Conservation (phyloP, 2,888 invertebrate genomes). For the Altica lythri region DNA sequence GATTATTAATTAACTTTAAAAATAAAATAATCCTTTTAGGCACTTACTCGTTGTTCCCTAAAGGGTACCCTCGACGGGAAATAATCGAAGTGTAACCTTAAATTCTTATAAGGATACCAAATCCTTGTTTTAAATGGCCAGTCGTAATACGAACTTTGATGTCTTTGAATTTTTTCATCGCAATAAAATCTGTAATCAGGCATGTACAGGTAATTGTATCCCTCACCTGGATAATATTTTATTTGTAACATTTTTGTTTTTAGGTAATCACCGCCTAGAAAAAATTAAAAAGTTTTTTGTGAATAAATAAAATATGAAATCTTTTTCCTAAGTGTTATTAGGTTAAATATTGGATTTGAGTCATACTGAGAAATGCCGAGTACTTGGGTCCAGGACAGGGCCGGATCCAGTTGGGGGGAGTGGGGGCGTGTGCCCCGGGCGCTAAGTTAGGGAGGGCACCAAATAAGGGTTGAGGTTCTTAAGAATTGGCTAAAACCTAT, state of each 20-base stretch:
- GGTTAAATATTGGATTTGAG: too few species aligned
- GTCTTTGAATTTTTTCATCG: slow-evolving; percentile 42
- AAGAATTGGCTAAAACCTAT: too few species aligned
- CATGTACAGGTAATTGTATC: slow-evolving; percentile 41
- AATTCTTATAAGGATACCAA: slow-evolving; percentile 42
- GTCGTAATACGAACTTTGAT: slow-evolving; percentile 40
- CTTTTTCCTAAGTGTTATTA: too few species aligned
- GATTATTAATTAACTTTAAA: background rate
- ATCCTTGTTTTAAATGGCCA: slow-evolving; percentile 40
- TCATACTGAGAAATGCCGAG: too few species aligned
- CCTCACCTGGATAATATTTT: slow-evolving; percentile 43
- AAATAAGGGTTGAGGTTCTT: too few species aligned
- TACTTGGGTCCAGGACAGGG: too few species aligned
- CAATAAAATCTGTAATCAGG: slow-evolving; percentile 44
- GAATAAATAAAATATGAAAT: too few species aligned
- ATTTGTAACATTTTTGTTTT: slow-evolving; percentile 39
- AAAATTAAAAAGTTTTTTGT: too few species aligned
- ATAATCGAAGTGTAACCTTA: slow-evolving; percentile 40
- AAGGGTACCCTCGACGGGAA: slow-evolving; percentile 41
- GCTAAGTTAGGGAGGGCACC: too few species aligned
- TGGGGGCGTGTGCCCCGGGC: too few species aligned
- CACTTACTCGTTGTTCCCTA: slow-evolving; percentile 41
- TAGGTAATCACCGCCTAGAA: too few species aligned
- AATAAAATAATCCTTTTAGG: background rate
- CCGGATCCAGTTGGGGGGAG: too few species aligned